A percentile compares a stretch with the other conserved stretches of the same genome.
These are phyloP conservation scores for Drosophila setifemur DNA, from an alignment of 1,140 invertebrate genomes.

Conservation along the genomic window DNA sequence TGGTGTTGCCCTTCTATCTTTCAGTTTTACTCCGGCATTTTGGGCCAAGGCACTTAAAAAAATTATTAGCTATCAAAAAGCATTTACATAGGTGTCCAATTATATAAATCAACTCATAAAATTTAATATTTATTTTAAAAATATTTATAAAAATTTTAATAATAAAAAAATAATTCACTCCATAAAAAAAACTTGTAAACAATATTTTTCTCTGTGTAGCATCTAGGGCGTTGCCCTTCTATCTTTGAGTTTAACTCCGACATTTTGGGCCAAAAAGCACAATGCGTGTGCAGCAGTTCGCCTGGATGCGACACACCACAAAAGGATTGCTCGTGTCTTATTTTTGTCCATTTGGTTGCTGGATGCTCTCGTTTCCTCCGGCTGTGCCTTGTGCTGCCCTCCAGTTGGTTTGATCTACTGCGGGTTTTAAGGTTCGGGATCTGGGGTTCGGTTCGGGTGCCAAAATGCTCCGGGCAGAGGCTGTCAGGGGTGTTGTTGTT, in stretches of 20 bases:
- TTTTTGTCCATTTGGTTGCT: conserved; percentile 20
- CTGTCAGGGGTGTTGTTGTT: background rate
- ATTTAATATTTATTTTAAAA: too few relatives aligned
- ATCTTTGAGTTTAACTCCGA: conserved; percentile 24
- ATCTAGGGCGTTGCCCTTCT: background rate
- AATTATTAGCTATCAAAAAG: too few relatives aligned
- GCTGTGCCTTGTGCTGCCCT: conserved; percentile 10
- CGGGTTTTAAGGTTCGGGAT: background rate
- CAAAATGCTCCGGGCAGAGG: background rate
- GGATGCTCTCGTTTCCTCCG: conserved; percentile 5
- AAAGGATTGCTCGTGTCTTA: conserved; percentile 45
- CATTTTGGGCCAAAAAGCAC: conserved; percentile 25
- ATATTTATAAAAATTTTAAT: too few relatives aligned
- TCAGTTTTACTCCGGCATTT: conserved; percentile 22
- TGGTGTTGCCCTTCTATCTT: conserved; percentile 10
- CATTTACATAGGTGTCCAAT: too few relatives aligned
- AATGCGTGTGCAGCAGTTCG: conserved; percentile 53
- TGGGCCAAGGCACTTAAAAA: too few relatives aligned
- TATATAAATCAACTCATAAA: too few relatives aligned
- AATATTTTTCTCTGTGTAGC: background rate
- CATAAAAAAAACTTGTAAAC: too few relatives aligned
- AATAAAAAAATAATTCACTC: too few relatives aligned
- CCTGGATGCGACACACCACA: conserved; percentile 61
- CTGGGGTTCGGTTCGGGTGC: background rate
- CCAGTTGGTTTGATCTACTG: conserved; percentile 62